Base-by-base conservation (phyloP, 2,113 vertebrate genomes). In the Sphyrna mokarran region DNA sequence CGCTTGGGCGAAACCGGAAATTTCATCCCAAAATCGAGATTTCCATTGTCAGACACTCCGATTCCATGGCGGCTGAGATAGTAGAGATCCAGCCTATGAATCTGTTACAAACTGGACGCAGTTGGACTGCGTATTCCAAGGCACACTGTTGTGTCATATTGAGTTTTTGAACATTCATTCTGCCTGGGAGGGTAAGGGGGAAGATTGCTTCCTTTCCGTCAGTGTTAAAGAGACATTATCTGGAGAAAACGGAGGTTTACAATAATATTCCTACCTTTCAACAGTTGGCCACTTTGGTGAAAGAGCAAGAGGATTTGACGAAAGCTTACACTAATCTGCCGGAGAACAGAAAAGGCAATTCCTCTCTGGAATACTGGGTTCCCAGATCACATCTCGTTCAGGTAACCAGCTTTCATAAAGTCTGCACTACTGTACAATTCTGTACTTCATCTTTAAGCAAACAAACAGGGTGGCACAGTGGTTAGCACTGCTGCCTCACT, bases 211-310 rank as follows among this genome's bases (percentile, higher is more conserved):
- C 0, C 33, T 78, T 90, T 90, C 10, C 29, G 37, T 63, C 33
- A 1, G 29, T 63, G 1, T 16, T 90, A 6, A 29, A 58, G 48
- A 89, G 13, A 61, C 29, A 11, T 66, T 66, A 66, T 37, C 78
- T 37, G n/a, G n/a, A 72, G 70, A 0, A 11, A 58, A 33, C 4
- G 54, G 86, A 66, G 33, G 11, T 3, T 13, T 3, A 37, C 66
- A 10, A 66, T 68, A 91, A 66, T 14, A 20, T 66, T 37, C 33
- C 33, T 66, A 33, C 29, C 40, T 89, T 85, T 96, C 8, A 76
- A 87, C 94, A 98, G 98, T 97, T 98, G 70, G 98, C 98, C 96
- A 97, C 76, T 70, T 96, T 98, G 95, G 98, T 98, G 96, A 98
- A 97, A 78, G 97, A 97, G 96, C 97, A 96, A 85, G 97, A 97